Evolutionary conservation across 2,797 vertebrate species (phyloP).

Genomic region (Diplodus sargus): DNA sequence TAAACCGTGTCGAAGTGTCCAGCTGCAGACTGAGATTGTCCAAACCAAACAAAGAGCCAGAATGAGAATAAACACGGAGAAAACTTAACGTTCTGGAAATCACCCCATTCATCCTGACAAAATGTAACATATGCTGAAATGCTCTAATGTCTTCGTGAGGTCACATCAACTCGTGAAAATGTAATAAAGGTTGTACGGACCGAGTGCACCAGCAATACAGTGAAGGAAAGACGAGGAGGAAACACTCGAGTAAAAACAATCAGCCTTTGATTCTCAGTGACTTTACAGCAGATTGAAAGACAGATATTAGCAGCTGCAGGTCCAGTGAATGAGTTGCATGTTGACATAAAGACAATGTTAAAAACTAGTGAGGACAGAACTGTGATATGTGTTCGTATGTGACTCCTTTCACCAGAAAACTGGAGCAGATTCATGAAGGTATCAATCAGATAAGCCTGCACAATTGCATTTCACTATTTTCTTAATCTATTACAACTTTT

Average conservation of each 20-base stretch:
- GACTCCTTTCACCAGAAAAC: too few relatives aligned
- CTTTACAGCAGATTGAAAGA: constrained; percentile 6
- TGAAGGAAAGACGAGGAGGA: constrained; percentile 1
- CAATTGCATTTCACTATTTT: background rate
- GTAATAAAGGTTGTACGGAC: background rate
- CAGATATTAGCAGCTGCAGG: background rate
- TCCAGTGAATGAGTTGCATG: constrained; percentile 10
- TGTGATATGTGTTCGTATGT: background rate
- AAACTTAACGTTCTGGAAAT: background rate
- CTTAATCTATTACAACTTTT: background rate
- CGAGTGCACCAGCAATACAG: background rate
- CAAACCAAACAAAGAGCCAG: constrained; percentile 15
- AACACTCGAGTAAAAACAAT: constrained; percentile 24
- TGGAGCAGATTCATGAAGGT: background rate
- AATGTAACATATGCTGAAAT: background rate
- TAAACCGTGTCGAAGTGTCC: background rate
- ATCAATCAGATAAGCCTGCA: background rate
- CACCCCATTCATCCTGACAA: background rate
- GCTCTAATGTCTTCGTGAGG: background rate
- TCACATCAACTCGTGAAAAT: background rate
- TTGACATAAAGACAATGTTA: constrained; percentile 15
- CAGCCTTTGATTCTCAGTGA: constrained; percentile 35
- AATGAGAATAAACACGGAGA: background rate
- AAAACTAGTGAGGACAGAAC: background rate
- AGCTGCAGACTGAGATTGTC: constrained; percentile 19